A percentile compares a stretch with the other conserved stretches of the same genome.
These are phyloP conservation scores for Anorthoa munda DNA, from an alignment of 2,888 invertebrate genomes.

Conservation along the genomic window DNA sequence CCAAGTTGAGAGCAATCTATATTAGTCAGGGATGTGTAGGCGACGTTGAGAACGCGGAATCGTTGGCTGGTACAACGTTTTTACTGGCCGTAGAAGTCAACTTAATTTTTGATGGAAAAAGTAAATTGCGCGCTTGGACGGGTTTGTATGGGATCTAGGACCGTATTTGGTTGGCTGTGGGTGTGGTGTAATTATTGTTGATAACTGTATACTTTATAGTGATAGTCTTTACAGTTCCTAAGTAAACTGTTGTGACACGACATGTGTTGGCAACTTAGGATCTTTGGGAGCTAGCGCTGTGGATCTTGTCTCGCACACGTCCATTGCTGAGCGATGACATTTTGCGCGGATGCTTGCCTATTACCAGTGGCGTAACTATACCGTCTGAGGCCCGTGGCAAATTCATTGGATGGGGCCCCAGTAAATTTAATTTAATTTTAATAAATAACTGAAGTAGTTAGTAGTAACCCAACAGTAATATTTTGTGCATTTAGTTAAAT, in stretches of 20 bases:
- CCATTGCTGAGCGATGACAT: no score
- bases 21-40: conserved; percentile 65
- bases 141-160: neutral
- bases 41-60: conserved; percentile 62
- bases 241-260: neutral
- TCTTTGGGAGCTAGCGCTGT: no score
- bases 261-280: neutral
- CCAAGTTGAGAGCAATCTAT: conserved; percentile 58
- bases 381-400: no score
- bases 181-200: conserved; percentile 1
- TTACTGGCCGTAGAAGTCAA: conserved; percentile 24
- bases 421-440: no score
- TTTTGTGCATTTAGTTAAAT: no score
- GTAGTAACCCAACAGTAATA: no score
- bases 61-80: conserved; percentile 16
- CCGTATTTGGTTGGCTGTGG: neutral
- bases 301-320: no score
- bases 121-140: conserved; percentile 16
- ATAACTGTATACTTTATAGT: conserved; percentile 10
- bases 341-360: no score
- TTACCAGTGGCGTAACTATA: no score
- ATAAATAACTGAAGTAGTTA: no score
- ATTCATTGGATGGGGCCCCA: no score
- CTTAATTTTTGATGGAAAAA: conserved; percentile 43
- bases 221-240: neutral